Percentiles rank a stretch among this genome's conserved stretches.
Conservation (phyloP, 35 echinoderm and acorn worm species). For the Heliocidaris tuberculata region DNA sequence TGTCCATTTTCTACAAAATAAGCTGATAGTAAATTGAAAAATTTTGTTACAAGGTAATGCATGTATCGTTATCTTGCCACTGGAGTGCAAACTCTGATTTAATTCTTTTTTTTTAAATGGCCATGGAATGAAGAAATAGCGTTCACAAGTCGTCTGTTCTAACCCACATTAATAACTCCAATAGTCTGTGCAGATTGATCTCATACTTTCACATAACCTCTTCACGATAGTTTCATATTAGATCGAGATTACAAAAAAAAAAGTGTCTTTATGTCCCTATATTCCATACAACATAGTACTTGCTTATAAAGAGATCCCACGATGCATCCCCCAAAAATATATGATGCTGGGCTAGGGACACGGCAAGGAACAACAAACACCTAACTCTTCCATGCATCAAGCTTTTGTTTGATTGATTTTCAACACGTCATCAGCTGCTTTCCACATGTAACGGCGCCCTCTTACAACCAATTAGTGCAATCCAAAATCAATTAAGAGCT, state of each 20-base stretch:
- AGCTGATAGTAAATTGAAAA: neutral
- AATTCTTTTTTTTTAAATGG: neutral
- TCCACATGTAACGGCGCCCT: conserved; percentile 27
- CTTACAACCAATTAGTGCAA: conserved; percentile 28
- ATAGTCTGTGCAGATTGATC: neutral
- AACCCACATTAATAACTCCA: neutral
- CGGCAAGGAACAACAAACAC: neutral
- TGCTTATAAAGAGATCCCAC: neutral
- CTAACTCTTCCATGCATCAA: neutral
- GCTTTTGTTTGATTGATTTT: conserved; percentile 6
- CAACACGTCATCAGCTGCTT: neutral
- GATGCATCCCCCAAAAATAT: neutral
- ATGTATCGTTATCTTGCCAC: neutral
- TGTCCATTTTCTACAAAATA: neutral
- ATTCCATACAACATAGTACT: neutral
- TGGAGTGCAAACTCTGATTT: neutral
- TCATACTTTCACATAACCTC: neutral
- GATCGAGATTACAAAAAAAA: too few relatives aligned
- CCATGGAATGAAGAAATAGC: neutral
- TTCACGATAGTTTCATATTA: neutral
- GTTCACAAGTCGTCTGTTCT: neutral
- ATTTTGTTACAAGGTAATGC: neutral
- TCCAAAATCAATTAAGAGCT: conserved; percentile 39
- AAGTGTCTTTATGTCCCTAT: neutral
- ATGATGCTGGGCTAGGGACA: neutral